Conservation (phyloP, 2,797 vertebrate species). For the Meriones psammophilus region DNA sequence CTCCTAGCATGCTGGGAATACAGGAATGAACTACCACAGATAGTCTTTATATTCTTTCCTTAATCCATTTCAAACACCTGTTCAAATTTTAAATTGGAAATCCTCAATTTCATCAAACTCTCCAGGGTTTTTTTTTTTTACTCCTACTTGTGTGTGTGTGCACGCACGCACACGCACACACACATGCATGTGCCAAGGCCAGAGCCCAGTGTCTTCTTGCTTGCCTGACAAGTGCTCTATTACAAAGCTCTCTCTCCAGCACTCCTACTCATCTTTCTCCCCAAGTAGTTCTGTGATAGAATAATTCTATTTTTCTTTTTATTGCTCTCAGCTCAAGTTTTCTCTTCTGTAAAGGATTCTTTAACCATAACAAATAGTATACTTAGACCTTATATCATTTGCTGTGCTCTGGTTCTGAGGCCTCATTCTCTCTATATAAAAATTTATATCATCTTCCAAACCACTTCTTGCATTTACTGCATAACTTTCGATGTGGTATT, state of each 20-base stretch:
- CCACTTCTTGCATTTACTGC: not conserved
- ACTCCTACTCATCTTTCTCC: not conserved
- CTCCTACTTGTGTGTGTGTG: not conserved
- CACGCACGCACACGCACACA: no score
- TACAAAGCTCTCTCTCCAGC: not conserved
- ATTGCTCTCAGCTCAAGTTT: slow-evolving; percentile 23
- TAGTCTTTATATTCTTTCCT: not conserved
- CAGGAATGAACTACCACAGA: not conserved
- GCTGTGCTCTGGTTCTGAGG: not conserved
- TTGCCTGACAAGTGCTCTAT: not conserved
- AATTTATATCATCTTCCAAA: not conserved
- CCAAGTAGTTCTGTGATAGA: not conserved
- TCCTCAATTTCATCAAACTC: not conserved
- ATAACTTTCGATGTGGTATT: slow-evolving; percentile 31
- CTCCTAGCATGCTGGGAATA: not conserved
- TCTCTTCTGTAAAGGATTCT: slow-evolving; percentile 31
- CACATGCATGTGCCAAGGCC: not conserved
- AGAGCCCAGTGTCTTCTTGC: not conserved
- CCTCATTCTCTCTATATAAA: not conserved
- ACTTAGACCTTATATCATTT: not conserved
- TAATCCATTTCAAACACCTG: not conserved
- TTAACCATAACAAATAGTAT: not conserved
- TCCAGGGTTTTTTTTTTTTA: not conserved
- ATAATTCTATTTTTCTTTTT: not conserved
- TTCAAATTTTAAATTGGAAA: not conserved